Percentiles rank a stretch among this genome's conserved stretches.
Conservation (phyloP, 2,888 invertebrate genomes). For the Aporophyla nigra region DNA sequence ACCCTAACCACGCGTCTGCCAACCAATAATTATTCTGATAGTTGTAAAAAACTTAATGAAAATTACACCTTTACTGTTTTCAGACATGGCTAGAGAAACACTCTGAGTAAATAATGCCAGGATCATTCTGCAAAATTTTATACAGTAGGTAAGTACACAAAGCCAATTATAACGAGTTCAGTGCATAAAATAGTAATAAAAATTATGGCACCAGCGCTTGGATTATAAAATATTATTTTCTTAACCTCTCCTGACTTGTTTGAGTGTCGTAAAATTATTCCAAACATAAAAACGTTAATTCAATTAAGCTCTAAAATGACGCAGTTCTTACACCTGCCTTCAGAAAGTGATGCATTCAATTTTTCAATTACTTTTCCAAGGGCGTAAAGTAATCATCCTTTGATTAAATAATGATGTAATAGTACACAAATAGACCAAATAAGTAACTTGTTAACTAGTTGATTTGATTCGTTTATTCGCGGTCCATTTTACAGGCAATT, state of each 20-base stretch:
- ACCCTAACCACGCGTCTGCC: neutral
- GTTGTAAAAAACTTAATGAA: slow-evolving; percentile 32
- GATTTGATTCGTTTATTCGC: slow-evolving; percentile 49
- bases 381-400: slow-evolving; percentile 27
- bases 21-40: neutral
- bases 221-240: slow-evolving; percentile 49
- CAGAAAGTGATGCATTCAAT: slow-evolving; percentile 14
- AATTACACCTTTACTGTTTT: slow-evolving; percentile 28
- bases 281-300: slow-evolving; percentile 54
- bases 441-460: slow-evolving; percentile 55
- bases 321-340: slow-evolving; percentile 38
- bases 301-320: slow-evolving; percentile 33
- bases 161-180: slow-evolving; percentile 15
- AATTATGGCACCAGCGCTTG: slow-evolving; percentile 1
- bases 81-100: neutral
- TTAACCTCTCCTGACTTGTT: slow-evolving; percentile 21
- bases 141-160: neutral
- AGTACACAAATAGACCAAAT: slow-evolving; percentile 43
- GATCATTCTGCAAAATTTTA: slow-evolving; percentile 16
- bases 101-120: slow-evolving; percentile 17
- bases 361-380: slow-evolving; percentile 47
- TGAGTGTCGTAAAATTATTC: slow-evolving; percentile 44
- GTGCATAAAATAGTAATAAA: slow-evolving; percentile 38
- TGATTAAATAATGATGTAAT: slow-evolving; percentile 36
- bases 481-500: slow-evolving; percentile 64